These are phyloP conservation scores for Pteromalus puparum DNA, from an alignment of 1,140 invertebrate genomes.

Conservation along the genomic window DNA sequence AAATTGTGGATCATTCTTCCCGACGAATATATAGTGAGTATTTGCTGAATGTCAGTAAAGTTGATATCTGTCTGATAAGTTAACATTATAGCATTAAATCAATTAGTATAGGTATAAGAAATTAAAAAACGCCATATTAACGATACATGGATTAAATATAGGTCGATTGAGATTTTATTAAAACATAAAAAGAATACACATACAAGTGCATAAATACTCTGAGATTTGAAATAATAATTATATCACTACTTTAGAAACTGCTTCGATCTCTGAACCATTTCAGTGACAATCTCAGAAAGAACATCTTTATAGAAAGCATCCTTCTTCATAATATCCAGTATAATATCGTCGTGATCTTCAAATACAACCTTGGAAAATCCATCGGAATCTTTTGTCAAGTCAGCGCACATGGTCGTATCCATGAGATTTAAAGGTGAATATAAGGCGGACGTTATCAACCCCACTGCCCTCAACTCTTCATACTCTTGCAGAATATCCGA, in stretches of 20 bases:
- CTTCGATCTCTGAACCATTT: slow-evolving; percentile 17
- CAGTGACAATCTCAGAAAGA: slow-evolving; percentile 58
- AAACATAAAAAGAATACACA: too few relatives aligned
- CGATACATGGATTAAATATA: too few relatives aligned
- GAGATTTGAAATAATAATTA: not conserved
- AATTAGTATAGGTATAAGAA: too few relatives aligned
- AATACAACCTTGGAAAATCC: slow-evolving; percentile 59
- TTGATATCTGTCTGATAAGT: too few relatives aligned
- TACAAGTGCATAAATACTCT: not conserved
- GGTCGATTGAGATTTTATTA: too few relatives aligned
- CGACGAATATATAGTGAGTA: too few relatives aligned
- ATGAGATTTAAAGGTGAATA: slow-evolving; percentile 65
- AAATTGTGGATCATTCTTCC: too few relatives aligned
- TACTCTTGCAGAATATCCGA: slow-evolving; percentile 62
- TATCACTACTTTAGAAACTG: not conserved
- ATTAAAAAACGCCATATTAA: too few relatives aligned
- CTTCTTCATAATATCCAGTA: slow-evolving; percentile 53
- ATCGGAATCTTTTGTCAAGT: slow-evolving; percentile 55
- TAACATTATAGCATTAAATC: too few relatives aligned
- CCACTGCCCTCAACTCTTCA: slow-evolving; percentile 64
- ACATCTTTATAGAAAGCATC: slow-evolving; percentile 60
- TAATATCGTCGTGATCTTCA: slow-evolving; percentile 51
- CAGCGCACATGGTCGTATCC: slow-evolving; percentile 55
- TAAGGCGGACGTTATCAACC: slow-evolving; percentile 59
- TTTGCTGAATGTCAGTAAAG: too few relatives aligned